These are phyloP conservation scores for Pseudopipra pipra DNA, from an alignment of 2,113 vertebrate genomes.

Conservation along the genomic window DNA sequence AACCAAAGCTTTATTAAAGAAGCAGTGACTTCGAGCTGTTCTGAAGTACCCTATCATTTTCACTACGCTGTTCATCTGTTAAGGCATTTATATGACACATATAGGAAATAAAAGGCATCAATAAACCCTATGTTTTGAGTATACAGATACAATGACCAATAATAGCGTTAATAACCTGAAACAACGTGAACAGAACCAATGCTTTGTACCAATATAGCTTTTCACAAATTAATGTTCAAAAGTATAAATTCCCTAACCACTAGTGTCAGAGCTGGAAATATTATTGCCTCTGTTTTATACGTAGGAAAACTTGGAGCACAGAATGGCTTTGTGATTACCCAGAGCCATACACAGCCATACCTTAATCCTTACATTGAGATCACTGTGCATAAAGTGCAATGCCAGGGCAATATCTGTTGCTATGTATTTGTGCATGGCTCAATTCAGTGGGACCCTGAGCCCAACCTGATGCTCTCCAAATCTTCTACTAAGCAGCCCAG, in stretches of 20 bases:
- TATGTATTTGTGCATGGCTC: background rate
- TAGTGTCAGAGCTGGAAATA: constrained; percentile 4
- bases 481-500: background rate
- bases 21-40: constrained; percentile 29
- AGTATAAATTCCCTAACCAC: background rate
- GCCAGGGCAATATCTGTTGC: background rate
- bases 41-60: constrained; percentile 56
- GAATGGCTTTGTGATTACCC: background rate
- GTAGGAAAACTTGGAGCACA: background rate
- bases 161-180: constrained; percentile 62
- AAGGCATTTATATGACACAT: constrained; percentile 74
- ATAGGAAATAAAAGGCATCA: constrained; percentile 74
- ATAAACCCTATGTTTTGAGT: constrained; percentile 58
- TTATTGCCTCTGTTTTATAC: background rate
- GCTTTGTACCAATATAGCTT: constrained; percentile 22
- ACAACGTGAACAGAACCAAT: constrained; percentile 39
- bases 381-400: background rate
- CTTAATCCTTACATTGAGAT: background rate
- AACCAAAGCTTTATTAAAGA: constrained; percentile 62
- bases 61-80: constrained; percentile 69
- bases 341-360: background rate
- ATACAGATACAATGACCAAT: constrained; percentile 55
- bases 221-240: constrained; percentile 15
- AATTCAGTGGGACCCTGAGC: background rate
- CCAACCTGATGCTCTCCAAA: background rate